Conservation (phyloP, 2,888 invertebrate genomes). For the Pachydiplax longipennis region DNA sequence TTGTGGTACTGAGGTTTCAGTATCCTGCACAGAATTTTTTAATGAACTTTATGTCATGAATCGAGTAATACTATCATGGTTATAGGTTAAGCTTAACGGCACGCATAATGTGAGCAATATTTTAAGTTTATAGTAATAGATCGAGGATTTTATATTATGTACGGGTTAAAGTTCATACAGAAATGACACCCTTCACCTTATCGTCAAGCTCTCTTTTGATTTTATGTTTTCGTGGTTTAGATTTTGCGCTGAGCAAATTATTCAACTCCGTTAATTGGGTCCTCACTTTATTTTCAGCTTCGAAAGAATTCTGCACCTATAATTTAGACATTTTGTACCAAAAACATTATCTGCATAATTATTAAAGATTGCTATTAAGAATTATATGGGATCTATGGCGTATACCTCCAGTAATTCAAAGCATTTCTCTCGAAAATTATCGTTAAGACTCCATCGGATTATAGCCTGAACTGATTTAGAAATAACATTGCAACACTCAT, state of each 20-base stretch:
- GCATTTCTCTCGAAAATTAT: slow-evolving; percentile 20
- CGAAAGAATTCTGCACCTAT: slow-evolving; percentile 6
- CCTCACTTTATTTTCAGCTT: neutral
- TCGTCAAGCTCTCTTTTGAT: no score
- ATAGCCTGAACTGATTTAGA: neutral
- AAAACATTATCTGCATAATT: neutral
- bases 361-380: neutral
- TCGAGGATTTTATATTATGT: no score
- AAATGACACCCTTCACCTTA: no score
- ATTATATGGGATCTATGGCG: neutral
- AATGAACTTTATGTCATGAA: no score
- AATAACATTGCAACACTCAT: neutral
- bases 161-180: no score
- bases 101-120: no score
- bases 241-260: neutral
- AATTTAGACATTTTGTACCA: neutral
- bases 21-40: no score
- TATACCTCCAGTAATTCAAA: slow-evolving; percentile 32
- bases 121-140: no score
- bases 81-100: no score
- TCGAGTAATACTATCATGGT: no score
- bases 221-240: neutral
- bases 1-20: no score
- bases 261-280: neutral
- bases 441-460: slow-evolving; percentile 11